These are phyloP conservation scores for Actinostola sp. DNA, from an alignment of 92 coral and sea anemone species.

Conservation along the genomic window DNA sequence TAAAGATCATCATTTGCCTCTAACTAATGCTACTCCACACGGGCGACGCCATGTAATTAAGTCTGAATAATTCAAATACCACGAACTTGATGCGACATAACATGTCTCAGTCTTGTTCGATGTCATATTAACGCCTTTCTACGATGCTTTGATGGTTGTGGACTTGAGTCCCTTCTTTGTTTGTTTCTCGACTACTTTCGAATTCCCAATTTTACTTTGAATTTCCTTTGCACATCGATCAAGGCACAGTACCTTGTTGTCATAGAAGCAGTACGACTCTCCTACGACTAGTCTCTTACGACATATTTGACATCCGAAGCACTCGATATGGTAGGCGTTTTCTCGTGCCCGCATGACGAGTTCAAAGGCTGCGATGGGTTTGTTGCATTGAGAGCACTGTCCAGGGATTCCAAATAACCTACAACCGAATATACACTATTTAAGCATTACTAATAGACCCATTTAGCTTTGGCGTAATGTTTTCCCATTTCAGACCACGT, in stretches of 20 bases:
- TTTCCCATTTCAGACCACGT: too few species aligned
- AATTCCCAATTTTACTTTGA: conserved; percentile 24
- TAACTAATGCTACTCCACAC: too few species aligned
- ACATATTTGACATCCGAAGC: conserved; percentile 84
- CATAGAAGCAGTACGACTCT: conserved; percentile 76
- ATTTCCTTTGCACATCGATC: conserved; percentile 77
- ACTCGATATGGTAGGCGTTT: conserved; percentile 88
- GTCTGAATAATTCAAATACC: too few species aligned
- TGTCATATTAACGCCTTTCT: neutral
- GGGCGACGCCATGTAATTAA: too few species aligned
- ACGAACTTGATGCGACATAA: neutral
- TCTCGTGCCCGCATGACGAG: conserved; percentile 84
- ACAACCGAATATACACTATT: neutral
- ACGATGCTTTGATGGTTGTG: neutral
- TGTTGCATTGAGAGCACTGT: conserved; percentile 74
- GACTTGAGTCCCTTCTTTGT: conserved; percentile 6
- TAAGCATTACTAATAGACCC: neutral
- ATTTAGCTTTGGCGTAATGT: too few species aligned
- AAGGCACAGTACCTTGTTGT: conserved; percentile 85
- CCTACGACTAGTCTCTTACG: conserved; percentile 87
- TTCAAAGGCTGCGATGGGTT: conserved; percentile 87
- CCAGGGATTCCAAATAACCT: conserved; percentile 89
- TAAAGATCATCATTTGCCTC: too few species aligned
- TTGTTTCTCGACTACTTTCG: neutral
- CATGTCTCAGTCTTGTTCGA: neutral